Conservation (phyloP, 2,797 vertebrate species). For the Semotilus atromaculatus region DNA sequence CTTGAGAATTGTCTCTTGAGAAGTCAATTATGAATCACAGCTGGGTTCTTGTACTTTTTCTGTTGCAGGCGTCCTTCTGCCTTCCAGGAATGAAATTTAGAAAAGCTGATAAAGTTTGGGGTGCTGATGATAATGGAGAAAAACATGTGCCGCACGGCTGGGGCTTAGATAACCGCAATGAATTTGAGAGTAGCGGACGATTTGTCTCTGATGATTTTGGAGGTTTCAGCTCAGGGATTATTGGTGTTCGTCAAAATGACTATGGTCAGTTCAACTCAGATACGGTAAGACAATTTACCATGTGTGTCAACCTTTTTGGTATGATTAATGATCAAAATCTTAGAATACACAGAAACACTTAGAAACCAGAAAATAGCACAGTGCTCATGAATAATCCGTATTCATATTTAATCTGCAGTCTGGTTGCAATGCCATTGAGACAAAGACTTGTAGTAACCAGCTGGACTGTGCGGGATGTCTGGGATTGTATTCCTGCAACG, state of each 20-base stretch:
- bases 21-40: conserved; percentile 6
- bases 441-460: conserved; percentile 36
- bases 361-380: too few relatives aligned
- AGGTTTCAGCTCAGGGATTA: not conserved
- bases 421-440: conserved; percentile 56
- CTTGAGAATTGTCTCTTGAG: not conserved
- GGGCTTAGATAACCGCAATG: not conserved
- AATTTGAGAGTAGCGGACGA: not conserved
- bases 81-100: not conserved
- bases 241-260: not conserved
- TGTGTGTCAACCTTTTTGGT: not conserved
- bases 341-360: too few relatives aligned
- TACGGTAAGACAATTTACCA: conserved; percentile 51
- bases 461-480: conserved; percentile 59
- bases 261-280: conserved; percentile 64
- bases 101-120: not conserved
- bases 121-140: not conserved
- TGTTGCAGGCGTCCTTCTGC: not conserved
- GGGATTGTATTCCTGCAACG: conserved; percentile 61
- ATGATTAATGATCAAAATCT: not conserved
- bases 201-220: conserved; percentile 13
- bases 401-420: conserved; percentile 40
- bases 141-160: not conserved
- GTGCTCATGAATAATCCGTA: not conserved
- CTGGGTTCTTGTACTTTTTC: conserved; percentile 30